phyloP scores from a whole-genome alignment of 2,113 vertebrate species.

The Neogale vison region DNA sequence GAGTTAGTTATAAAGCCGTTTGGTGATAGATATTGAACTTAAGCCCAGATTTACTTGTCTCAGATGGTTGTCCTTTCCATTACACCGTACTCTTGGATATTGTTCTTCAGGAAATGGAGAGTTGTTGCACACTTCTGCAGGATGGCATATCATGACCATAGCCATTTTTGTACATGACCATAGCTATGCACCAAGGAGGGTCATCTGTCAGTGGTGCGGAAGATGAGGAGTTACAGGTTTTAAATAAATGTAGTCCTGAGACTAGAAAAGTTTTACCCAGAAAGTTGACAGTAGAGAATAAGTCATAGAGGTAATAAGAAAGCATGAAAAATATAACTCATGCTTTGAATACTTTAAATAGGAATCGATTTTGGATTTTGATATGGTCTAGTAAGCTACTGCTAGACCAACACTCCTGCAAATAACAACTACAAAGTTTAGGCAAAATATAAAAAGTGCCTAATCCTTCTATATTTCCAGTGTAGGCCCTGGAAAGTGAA shows the following conservation, averaged over 20 bases:
- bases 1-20: neutral
- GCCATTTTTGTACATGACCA: neutral
- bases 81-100: neutral
- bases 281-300: neutral
- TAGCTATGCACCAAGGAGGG: neutral
- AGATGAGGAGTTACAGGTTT: neutral
- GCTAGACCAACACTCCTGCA: neutral
- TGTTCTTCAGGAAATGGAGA: neutral
- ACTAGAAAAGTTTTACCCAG: neutral
- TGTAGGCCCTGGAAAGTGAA: neutral
- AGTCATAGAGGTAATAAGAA: neutral
- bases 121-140: neutral
- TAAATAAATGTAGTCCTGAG: neutral
- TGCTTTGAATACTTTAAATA: neutral
- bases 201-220: neutral
- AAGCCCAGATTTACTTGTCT: neutral
- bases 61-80: neutral
- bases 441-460: neutral
- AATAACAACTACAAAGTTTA: neutral
- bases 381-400: neutral
- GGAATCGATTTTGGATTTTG: neutral
- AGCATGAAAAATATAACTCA: neutral
- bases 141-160: neutral
- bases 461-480: too few species aligned
- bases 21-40: neutral